Evolutionary conservation across 1,140 invertebrate species (phyloP), one percentile per base, ranked within the genome.

Genomic region (Drosophila fuyamai): DNA sequence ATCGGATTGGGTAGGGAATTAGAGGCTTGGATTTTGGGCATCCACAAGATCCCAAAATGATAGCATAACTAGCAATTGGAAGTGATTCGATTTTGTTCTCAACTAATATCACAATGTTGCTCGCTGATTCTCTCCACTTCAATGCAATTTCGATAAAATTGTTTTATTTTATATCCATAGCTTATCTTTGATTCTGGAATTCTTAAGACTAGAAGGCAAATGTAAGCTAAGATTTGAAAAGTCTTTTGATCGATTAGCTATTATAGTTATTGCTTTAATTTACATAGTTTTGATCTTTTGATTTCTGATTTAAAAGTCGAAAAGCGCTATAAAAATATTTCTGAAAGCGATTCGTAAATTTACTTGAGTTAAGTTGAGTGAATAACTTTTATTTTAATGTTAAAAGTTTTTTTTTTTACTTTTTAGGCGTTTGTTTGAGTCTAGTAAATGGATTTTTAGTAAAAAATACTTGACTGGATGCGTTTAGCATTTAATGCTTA

Each of bases 51-150:
- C 53, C 46, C 32, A 44, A 85, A 86, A 85, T 79, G 46, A 89
- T 80, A 80, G 65, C 58, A n/a, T 76, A 89, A 88, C 46, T 83
- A 88, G 83, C 83, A 60, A 41, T 76, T 83, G 83, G 83, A 88
- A 88, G 83, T 88, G 86, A 88, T 77, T 80, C 47, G 83, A 89
- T 88, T 88, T 88, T 79, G 83, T 84, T 89, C 70, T 89, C 84
- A 89, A 89, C 84, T 89, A 89, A 89, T 89, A 89, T 89, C 84
- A 89, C 84, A 89, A 89, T 89, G 73, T 89, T 89, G 85, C 81
- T 89, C 84, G 76, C 81, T 89, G 84, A 89, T 89, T 84, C 72
- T 70, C 72, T 68, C 16, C 40, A 67, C 59, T 62, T 76, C 41
- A 43, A 71, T 76, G 65, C 61, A 23, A 53, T 65, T 56, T 77